phyloP scores from a whole-genome alignment of 2,113 vertebrate genomes.

The Symphodus melops region DNA sequence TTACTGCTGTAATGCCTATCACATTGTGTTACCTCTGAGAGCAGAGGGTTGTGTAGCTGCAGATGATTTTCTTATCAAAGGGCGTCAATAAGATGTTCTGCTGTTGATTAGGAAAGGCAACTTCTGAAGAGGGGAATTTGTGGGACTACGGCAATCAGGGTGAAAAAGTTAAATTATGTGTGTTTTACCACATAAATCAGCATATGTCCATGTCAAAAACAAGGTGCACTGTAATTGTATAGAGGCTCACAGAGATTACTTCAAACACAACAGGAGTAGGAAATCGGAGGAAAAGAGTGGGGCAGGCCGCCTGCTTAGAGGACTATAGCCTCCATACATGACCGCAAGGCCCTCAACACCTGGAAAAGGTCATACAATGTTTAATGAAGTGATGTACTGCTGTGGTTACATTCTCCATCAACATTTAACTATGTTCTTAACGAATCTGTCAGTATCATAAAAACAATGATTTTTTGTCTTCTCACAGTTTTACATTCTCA shows the following conservation, averaged over 20 bases:
- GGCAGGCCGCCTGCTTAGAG: too few relatives aligned
- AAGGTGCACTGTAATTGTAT: background rate
- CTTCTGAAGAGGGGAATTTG: background rate
- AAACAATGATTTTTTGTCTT: too few relatives aligned
- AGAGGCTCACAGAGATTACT: background rate
- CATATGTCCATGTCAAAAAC: background rate
- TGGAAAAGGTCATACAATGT: too few relatives aligned
- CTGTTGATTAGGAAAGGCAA: slow-evolving; percentile 15
- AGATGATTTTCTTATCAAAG: slow-evolving; percentile 36
- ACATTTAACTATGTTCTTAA: too few relatives aligned
- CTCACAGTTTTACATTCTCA: too few relatives aligned
- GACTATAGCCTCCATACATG: too few relatives aligned
- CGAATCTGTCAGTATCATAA: too few relatives aligned
- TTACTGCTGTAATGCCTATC: slow-evolving; percentile 31
- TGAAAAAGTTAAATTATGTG: background rate
- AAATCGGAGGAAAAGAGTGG: too few relatives aligned
- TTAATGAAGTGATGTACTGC: too few relatives aligned
- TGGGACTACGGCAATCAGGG: slow-evolving; percentile 4
- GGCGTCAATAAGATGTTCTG: slow-evolving; percentile 24
- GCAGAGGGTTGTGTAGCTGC: slow-evolving; percentile 11
- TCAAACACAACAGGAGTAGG: too few relatives aligned
- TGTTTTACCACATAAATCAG: slow-evolving; percentile 1
- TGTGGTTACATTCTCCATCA: too few relatives aligned
- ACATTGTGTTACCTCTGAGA: slow-evolving; percentile 40
- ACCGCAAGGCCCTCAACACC: too few relatives aligned